Evolutionary conservation across 1,140 invertebrate genomes (phyloP), one percentile per base, ranked within the genome.

Genomic region (Calosoma granatense): DNA sequence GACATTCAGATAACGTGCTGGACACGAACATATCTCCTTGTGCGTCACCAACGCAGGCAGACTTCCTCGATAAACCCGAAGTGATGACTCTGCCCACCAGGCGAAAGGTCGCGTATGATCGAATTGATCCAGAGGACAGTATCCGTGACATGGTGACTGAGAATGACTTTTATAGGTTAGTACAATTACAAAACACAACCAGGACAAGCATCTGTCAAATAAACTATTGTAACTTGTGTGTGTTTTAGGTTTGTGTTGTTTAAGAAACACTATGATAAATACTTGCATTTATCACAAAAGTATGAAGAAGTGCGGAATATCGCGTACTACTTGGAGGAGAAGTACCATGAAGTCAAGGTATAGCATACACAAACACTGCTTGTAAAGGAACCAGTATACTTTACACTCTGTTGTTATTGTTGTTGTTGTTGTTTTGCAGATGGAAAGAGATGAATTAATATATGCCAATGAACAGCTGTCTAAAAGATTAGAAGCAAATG

Each of bases 301-400:
- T 82, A 82, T 63, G 80, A 82, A 66, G 80, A 82, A 63, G 78
- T 80, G 2, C 66, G 77, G 58, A 80, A 78, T 57, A 74, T 81
- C 54, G 79, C 78, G 2, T 83, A 83, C 58, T 82, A 82, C 63
- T 66, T 83, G 59, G 81, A 83, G 61, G 81, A 83, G 60, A 81
- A 81, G 70, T 83, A 83, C 70, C 79, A 82, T 59, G 81, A 83
- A 71, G 76, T 83, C 51, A 82, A 83, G 78, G 81, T 82, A 70
- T 67, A n/a, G n/a, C n/a, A 70, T 66, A 1, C 20, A 54, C 30
- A 3, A 22, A 20, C 12, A 14, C 14, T n/a, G 14, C 17, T 17
- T 56, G n/a, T 36, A 55, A 55, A 36, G 14, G 19, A 43, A 12
- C 3, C 22, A 15, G 20, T 52, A 21, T 52, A 20, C 14, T 2